Base-by-base conservation (phyloP, 2,113 vertebrate genomes). In the Urocolius indicus region DNA sequence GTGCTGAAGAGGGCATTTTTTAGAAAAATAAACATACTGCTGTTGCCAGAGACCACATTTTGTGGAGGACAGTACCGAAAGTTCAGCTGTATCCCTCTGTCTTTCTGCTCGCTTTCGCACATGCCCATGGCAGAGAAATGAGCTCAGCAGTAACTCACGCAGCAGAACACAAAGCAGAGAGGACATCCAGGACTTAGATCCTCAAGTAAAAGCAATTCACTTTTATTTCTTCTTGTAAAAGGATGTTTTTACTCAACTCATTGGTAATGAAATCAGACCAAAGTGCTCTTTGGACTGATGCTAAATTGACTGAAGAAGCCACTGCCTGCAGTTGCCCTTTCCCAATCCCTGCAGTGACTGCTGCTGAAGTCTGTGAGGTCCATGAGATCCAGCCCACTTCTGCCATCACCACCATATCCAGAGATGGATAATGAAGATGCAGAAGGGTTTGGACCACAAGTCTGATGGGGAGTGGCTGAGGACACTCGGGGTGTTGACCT, bases 51-150 rank as follows among this genome's bases (percentile, higher is more conserved):
- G 79, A 38, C 46, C 36, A 49, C 16, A 2, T 45, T 90, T 57
- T 58, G 6, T 66, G 1, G 1, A 65, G 84, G 49, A 48, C 3
- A 14, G 36, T 19, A 26, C 49, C 30, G 32, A 46, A 29, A 59
- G 32, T 26, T 59, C 59, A 41, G 30, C 55, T 49, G 16, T 26
- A 45, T 57, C 91, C 17, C 26, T 79, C 45, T 62, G 6, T 16
- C 32, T 54, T 43, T 30, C 41, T 45, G 45, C 65, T 73, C 29
- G 2, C 14, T n/a, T 30, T 41, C 5, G 1, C 1, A 0, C 2
- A 0, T 57, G 30, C 55, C 55, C 3, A 1, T 0, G 4, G 63
- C 49, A n/a, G 14, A 58, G 34, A 55, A 62, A 32, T 0, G 2
- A 54, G n/a, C 38, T 51, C 30, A 21, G 61, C n/a, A 16, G 10